Evolutionary conservation across 2,888 invertebrate genomes (phyloP), one percentile per base, ranked within the genome.

Genomic region (Lissonota sp.): DNA sequence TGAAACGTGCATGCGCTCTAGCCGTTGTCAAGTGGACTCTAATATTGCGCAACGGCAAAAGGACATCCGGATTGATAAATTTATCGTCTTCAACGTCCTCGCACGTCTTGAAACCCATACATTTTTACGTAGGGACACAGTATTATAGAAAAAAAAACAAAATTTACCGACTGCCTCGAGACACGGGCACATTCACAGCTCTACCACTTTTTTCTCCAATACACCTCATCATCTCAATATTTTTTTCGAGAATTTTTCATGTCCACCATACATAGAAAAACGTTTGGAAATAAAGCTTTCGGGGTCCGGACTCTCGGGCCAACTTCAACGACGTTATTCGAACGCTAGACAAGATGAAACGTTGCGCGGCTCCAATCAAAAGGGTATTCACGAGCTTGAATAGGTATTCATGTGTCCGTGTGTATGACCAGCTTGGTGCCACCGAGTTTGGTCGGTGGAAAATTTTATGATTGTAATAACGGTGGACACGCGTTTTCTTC

Each of bases 341-440:
- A 74, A 74, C 51, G 46, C 37, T 16, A 16, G 16, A 46, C n/a
- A 44, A 69, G 63, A 49, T 26, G 3, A 51, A 72, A 63, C 71
- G 53, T 74, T 79, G 51, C 60, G 64, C 53, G 72, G 66, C 62
- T 75, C 79, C 83, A 83, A 83, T 83, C 80, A 83, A 79, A 81
- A 73, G 66, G 69, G 80, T 69, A 83, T 83, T 83, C 83, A 83
- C 58, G 49, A 79, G 72, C 69, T 16, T 26, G 40, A 51, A 42
- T 42, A 6, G 10, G 44, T 16, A 40, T 60, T 10, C 12, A 51
- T 14, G 51, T 66, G 60, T 63, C 3, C 26, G 42, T 49, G 6
- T 55, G 44, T 49, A 7, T 55, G 44, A 58, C 67, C 71, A 57
- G 5, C 7, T 26, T 51, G 14, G 26, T 8, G 53, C 26, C 72